Base-by-base conservation (phyloP, 2,888 invertebrate species). In the Drosophila tripunctata region DNA sequence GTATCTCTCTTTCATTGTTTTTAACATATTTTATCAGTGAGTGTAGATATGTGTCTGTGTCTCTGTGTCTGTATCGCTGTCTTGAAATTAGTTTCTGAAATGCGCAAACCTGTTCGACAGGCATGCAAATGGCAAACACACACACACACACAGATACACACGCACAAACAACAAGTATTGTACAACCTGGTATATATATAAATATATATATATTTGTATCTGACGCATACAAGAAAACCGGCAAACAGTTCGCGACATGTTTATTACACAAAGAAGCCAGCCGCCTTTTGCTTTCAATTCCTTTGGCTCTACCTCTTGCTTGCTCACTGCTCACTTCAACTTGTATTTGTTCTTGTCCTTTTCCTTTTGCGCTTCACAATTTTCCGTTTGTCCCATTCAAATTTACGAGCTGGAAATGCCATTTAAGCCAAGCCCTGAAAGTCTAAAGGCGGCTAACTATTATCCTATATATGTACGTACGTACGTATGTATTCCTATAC, bases 361-460 rank as follows among this genome's bases (percentile, higher is more conserved):
- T 63, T n/a, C n/a, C n/a, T 22, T 31, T 35, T 50, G 54, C n/a
- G 7, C 27, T 41, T 30, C 40, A 22, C 40, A 43, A 41, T 62
- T 43, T 48, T 36, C 41, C 58, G 43, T 40, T 40, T 67, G 44
- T 41, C 70, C 77, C 75, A 76, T 76, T 76, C 67, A 77, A 76
- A 77, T 77, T 76, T 76, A 76, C 74, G 77, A 77, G 77, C 75
- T 76, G 75, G 75, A 76, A 76, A 77, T 77, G 62, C 74, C 67
- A 74, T 76, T 75, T 64, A 58, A 56, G 47, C 36, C 55, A 43
- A 41, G 52, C 38, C 47, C 12, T 14, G 10, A 24, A 24, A 5
- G 22, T 36, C 27, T 47, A 27, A 27, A 27, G 21, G 8, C 19
- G 21, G 30, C 50, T 58, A 50, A 30, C 44, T 36, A 38, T 40